phyloP scores from a whole-genome alignment of 1,140 invertebrate genomes.

The Agrypnia vestita region DNA sequence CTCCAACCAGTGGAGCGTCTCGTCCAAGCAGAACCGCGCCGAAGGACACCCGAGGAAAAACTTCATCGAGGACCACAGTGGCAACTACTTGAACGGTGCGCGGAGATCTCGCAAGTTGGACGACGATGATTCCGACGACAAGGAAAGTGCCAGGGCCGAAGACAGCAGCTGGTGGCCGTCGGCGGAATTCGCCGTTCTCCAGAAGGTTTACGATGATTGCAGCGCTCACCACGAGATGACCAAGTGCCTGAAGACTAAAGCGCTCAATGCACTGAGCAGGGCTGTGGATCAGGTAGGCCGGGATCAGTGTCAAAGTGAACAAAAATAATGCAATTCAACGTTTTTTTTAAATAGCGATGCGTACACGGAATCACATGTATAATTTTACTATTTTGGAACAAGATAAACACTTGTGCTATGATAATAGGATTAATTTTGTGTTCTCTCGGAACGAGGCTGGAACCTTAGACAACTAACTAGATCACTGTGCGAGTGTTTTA shows the following conservation, averaged over 20 bases:
- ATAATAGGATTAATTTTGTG: too few relatives aligned
- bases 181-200: constrained; percentile 71
- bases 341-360: not conserved
- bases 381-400: too few relatives aligned
- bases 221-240: constrained; percentile 74
- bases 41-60: not conserved
- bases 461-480: too few relatives aligned
- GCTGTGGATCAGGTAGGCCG: constrained; percentile 72
- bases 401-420: too few relatives aligned
- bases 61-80: constrained; percentile 9
- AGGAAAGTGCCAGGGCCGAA: constrained; percentile 70
- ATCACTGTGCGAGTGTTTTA: too few relatives aligned
- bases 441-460: too few relatives aligned
- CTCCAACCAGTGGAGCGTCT: constrained; percentile 8
- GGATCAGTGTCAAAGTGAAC: not conserved
- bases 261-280: constrained; percentile 71
- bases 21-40: not conserved
- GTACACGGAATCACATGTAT: too few relatives aligned
- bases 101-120: constrained; percentile 69
- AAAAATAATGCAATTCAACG: not conserved
- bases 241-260: constrained; percentile 75
- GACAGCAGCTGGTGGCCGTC: constrained; percentile 71
- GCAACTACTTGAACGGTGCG: constrained; percentile 64
- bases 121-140: constrained; percentile 68
- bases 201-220: constrained; percentile 76